A percentile compares a stretch with the other conserved stretches of the same genome.
These are phyloP conservation scores for Ericerus pela DNA, from an alignment of 1,140 invertebrate genomes.

Conservation along the genomic window DNA sequence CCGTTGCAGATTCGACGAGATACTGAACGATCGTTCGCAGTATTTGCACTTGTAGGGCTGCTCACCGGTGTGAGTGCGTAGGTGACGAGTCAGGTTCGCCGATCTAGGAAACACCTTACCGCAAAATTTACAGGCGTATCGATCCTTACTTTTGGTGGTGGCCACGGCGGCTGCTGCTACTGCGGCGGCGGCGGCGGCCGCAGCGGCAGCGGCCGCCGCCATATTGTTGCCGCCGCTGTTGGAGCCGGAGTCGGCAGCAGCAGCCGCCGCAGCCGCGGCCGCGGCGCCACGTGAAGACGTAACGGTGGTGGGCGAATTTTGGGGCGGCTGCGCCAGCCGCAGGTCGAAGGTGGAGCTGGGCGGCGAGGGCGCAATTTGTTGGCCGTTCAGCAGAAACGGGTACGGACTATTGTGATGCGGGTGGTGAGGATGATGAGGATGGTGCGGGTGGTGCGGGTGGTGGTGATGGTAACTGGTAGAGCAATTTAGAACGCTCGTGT, in stretches of 20 bases:
- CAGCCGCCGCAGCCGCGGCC: slow-evolving; percentile 38
- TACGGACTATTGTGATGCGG: background rate
- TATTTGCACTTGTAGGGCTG: slow-evolving; percentile 97
- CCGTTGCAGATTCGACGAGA: slow-evolving; percentile 94
- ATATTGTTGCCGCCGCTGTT: slow-evolving; percentile 2
- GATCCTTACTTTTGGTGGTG: background rate
- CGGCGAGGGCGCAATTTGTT: background rate
- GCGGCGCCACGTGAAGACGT: slow-evolving; percentile 40
- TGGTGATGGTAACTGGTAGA: slow-evolving; percentile 8
- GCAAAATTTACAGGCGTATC: slow-evolving; percentile 96
- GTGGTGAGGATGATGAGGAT: background rate
- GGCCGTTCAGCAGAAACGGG: background rate
- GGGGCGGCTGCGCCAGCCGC: slow-evolving; percentile 25
- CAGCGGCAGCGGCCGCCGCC: slow-evolving; percentile 27
- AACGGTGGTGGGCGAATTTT: slow-evolving; percentile 33
- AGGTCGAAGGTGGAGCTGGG: background rate
- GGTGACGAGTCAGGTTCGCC: slow-evolving; percentile 89
- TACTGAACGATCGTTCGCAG: slow-evolving; percentile 96
- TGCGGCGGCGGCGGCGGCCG: slow-evolving; percentile 33
- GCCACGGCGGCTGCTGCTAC: slow-evolving; percentile 26
- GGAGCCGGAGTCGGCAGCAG: slow-evolving; percentile 26
- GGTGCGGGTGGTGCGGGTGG: slow-evolving; percentile 9
- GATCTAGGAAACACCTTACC: slow-evolving; percentile 97
- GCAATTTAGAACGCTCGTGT: too few relatives aligned
- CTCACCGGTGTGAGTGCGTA: slow-evolving; percentile 95